phyloP scores from a whole-genome alignment of 2,113 vertebrate species.

The Sisor rabdophorus region DNA sequence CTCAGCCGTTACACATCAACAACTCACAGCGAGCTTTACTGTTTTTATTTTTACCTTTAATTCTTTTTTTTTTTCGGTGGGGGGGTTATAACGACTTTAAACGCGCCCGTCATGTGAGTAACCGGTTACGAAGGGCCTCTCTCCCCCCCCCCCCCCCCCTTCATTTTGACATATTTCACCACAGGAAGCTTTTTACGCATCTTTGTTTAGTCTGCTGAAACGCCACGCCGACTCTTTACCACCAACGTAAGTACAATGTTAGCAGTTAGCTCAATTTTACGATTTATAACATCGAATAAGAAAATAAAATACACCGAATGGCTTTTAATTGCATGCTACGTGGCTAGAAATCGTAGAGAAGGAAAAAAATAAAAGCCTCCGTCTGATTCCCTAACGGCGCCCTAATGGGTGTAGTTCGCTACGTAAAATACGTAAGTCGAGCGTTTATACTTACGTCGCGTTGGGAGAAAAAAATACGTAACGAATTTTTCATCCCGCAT shows the following conservation, averaged over 20 bases:
- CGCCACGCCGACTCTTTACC: background rate
- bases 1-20: background rate
- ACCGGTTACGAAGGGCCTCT: background rate
- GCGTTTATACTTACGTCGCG: background rate
- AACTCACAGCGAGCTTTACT: background rate
- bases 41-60: background rate
- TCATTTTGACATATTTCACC: background rate
- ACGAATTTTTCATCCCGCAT: no score
- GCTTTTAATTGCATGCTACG: background rate
- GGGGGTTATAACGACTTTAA: background rate
- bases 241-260: background rate
- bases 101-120: constrained; percentile 23
- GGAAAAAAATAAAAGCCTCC: background rate
- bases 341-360: background rate
- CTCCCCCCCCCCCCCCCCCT: background rate
- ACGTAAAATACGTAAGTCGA: background rate
- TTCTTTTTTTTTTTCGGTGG: background rate
- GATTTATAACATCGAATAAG: background rate
- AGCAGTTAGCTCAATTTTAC: background rate
- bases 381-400: background rate
- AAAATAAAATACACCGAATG: background rate
- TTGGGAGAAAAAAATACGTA: background rate
- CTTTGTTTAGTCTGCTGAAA: constrained; percentile 13
- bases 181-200: constrained; percentile 3
- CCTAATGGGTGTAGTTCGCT: background rate